Conservation (phyloP, 1,140 invertebrate genomes). For the Nilaparvata lugens region DNA sequence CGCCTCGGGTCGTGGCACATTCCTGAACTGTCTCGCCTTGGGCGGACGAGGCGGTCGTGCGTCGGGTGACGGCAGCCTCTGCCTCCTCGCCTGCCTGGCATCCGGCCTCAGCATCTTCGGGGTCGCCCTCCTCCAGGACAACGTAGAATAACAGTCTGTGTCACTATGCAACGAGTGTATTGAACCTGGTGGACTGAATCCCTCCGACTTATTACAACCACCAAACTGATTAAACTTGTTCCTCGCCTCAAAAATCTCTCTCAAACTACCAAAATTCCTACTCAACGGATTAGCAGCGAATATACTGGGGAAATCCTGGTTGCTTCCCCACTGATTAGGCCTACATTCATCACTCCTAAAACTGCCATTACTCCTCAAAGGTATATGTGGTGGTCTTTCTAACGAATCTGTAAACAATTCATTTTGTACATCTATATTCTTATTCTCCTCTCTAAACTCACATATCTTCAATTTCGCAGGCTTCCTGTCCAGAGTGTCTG, state of each 20-base stretch:
- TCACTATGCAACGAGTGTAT: slow-evolving; percentile 25
- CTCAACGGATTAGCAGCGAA: slow-evolving; percentile 28
- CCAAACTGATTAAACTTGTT: slow-evolving; percentile 22
- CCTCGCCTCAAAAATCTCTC: slow-evolving; percentile 58
- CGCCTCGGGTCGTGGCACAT: slow-evolving; percentile 38
- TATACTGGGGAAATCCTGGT: slow-evolving; percentile 7
- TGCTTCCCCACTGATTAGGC: slow-evolving; percentile 23
- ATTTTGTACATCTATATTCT: slow-evolving; percentile 34
- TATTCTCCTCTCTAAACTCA: slow-evolving; percentile 25
- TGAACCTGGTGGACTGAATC: slow-evolving; percentile 21
- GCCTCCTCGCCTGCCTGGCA: slow-evolving; percentile 42
- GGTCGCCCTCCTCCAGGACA: slow-evolving; percentile 18
- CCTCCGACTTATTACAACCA: slow-evolving; percentile 16
- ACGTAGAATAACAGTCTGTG: slow-evolving; percentile 20
- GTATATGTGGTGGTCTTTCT: slow-evolving; percentile 46
- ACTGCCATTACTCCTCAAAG: slow-evolving; percentile 46
- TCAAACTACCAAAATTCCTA: slow-evolving; percentile 51
- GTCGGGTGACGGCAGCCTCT: slow-evolving; percentile 35
- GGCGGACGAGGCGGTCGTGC: slow-evolving; percentile 28
- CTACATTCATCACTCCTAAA: slow-evolving; percentile 40
- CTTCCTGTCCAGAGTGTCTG: slow-evolving; percentile 74
- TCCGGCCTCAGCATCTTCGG: slow-evolving; percentile 22
- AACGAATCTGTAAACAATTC: slow-evolving; percentile 42
- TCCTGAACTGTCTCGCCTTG: slow-evolving; percentile 40
- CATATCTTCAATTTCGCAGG: slow-evolving; percentile 49